phyloP scores from a whole-genome alignment of 2,888 invertebrate genomes.

The Epirrhoe alternata region DNA sequence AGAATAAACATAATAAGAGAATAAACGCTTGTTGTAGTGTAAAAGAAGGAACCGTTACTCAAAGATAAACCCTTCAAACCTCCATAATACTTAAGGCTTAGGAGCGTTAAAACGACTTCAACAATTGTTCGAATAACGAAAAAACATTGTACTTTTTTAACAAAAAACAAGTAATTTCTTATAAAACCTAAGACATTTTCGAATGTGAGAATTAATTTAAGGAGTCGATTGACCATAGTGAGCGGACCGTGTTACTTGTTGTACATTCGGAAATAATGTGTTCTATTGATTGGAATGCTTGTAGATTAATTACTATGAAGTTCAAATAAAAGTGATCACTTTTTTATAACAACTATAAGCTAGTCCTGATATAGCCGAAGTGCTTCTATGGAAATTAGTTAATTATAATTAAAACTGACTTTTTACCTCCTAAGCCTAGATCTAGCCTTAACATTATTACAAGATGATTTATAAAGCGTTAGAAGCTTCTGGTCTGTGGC shows the following conservation, averaged over 20 bases:
- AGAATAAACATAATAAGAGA: background rate
- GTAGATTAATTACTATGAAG: no score
- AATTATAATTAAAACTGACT: no score
- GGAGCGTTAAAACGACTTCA: background rate
- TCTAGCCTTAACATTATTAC: no score
- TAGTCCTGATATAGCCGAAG: no score
- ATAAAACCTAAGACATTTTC: background rate
- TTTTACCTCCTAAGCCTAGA: no score
- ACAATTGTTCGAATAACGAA: background rate
- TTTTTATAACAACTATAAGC: no score
- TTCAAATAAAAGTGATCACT: no score
- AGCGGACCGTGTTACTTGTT: background rate
- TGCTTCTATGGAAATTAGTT: no score
- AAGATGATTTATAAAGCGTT: no score
- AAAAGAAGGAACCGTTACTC: background rate
- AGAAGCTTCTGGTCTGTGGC: no score
- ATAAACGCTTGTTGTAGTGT: background rate
- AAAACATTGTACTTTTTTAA: background rate
- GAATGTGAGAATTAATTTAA: background rate
- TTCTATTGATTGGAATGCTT: no score
- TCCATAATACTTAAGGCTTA: background rate
- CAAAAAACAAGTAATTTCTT: background rate
- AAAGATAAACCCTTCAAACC: background rate
- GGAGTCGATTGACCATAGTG: background rate
- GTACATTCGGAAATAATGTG: background rate